phyloP scores from a whole-genome alignment of 2,888 invertebrate species.

The Adela reaumurella region DNA sequence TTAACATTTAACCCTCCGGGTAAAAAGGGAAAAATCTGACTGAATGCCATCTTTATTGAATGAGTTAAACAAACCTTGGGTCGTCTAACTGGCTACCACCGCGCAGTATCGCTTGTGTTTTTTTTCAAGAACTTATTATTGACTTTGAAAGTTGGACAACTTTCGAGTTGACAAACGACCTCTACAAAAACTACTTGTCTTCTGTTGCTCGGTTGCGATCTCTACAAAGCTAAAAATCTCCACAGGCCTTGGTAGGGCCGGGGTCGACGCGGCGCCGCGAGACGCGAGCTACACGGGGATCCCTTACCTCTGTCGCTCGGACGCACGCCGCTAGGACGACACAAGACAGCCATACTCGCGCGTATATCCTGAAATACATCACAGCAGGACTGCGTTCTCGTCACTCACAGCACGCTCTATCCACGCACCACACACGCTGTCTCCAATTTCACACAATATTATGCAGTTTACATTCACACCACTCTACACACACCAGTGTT shows the following conservation, averaged over 20 bases:
- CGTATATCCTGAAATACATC: constrained; percentile 76
- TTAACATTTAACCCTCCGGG: too few relatives aligned
- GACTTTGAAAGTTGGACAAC: neutral
- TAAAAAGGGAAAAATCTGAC: too few relatives aligned
- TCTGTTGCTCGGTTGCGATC: too few relatives aligned
- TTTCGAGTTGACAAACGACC: neutral
- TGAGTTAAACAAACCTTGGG: too few relatives aligned
- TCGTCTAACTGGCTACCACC: too few relatives aligned
- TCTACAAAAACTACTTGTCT: neutral
- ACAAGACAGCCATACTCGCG: constrained; percentile 60
- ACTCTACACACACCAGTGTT: constrained; percentile 18
- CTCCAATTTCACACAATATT: constrained; percentile 27
- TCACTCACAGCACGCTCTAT: constrained; percentile 21
- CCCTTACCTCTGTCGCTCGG: constrained; percentile 72
- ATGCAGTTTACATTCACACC: constrained; percentile 24
- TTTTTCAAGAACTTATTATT: neutral
- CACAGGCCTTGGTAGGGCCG: too few relatives aligned
- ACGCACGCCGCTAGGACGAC: constrained; percentile 71
- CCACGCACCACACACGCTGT: neutral
- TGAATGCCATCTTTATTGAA: too few relatives aligned
- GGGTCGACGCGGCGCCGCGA: too few relatives aligned
- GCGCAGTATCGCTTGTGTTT: too few relatives aligned
- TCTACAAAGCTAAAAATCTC: too few relatives aligned
- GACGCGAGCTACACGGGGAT: too few relatives aligned
- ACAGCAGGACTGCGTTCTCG: constrained; percentile 49